Percentiles rank a stretch among this genome's conserved stretches.
Evolutionary conservation across 2,888 invertebrate species (phyloP).

Genomic region (Amiota minor): DNA sequence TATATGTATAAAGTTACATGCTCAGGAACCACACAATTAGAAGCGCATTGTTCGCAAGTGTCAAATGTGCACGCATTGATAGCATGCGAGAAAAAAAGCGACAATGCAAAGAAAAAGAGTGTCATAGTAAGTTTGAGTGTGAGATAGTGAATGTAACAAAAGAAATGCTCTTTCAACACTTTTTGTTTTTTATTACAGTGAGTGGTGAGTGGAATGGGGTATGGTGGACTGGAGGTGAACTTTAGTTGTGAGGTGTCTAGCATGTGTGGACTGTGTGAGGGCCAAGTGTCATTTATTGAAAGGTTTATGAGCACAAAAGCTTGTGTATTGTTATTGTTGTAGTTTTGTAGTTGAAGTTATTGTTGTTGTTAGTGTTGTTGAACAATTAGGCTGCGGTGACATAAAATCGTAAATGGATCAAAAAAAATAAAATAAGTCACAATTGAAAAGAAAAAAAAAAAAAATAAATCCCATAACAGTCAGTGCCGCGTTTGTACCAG

Average conservation of each 20-base stretch:
- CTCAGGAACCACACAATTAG: constrained; percentile 57
- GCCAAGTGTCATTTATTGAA: neutral
- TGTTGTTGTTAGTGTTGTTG: constrained; percentile 46
- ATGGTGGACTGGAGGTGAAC: neutral
- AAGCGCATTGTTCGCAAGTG: constrained; percentile 56
- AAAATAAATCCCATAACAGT: neutral
- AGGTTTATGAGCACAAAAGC: constrained; percentile 1
- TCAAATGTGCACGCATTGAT: constrained; percentile 38
- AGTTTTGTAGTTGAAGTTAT: constrained; percentile 1
- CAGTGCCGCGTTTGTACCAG: neutral
- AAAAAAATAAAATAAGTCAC: neutral
- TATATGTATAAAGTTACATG: neutral
- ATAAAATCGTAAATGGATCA: constrained; percentile 56
- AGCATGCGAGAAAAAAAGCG: constrained; percentile 37
- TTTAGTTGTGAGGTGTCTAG: neutral
- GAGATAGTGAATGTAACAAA: neutral
- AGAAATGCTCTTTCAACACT: constrained; percentile 54
- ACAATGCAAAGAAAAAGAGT: constrained; percentile 23
- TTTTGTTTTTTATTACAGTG: constrained; percentile 30
- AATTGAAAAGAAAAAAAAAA: constrained; percentile 6
- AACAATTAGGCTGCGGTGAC: constrained; percentile 64
- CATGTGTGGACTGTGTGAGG: neutral
- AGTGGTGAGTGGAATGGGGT: neutral
- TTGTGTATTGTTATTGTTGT: neutral
- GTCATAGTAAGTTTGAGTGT: constrained; percentile 3